Evolutionary conservation across 2,888 invertebrate species (phyloP), one percentile per base, ranked within the genome.

Genomic region (Melitaea athalia): DNA sequence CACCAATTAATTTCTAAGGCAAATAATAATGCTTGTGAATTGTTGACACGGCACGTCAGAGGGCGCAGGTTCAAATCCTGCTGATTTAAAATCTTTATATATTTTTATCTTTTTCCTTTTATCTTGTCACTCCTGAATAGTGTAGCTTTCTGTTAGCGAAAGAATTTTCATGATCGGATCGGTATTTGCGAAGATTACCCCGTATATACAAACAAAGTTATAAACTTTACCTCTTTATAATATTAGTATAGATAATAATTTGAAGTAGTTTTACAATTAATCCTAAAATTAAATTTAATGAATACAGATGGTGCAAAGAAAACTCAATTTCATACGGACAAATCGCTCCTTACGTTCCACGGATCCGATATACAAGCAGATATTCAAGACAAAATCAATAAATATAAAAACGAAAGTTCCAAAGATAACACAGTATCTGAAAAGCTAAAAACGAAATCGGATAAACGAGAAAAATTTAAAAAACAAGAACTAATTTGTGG

Each of bases 291-390:
- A 24, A 24, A 31, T 6, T 60, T 6, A 55, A 62, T 12, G 12
- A 14, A 60, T 57, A 12, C 55, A 67, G 64, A 71, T 68, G 49
- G 50, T 53, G 52, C 45, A 42, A 75, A 72, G 59, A 75, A 67
- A 52, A 49, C 75, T 0, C 62, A 70, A 52, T 75, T 75, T 17
- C 66, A 53, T n/a, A 72, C 69, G 0, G 72, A 75, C 42, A 59
- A 65, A 42, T 72, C 72, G 2, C 69, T 75, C 0, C 45, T 75
- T 11, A 70, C 71, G 0, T 74, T 72, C 49, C 72, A 71, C 59
- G 67, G 64, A 45, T 42, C 67, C 0, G 24, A 49, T 0, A 53
- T 11, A 31, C 31, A 12, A 53, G 11, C 1, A 17, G 24, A 31
- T 12, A 5, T 3, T n/a, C 47, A 49, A 49, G 5, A 14, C 4